These are phyloP conservation scores for Argynnis bischoffii DNA, from an alignment of 2,888 invertebrate species.

Conservation along the genomic window DNA sequence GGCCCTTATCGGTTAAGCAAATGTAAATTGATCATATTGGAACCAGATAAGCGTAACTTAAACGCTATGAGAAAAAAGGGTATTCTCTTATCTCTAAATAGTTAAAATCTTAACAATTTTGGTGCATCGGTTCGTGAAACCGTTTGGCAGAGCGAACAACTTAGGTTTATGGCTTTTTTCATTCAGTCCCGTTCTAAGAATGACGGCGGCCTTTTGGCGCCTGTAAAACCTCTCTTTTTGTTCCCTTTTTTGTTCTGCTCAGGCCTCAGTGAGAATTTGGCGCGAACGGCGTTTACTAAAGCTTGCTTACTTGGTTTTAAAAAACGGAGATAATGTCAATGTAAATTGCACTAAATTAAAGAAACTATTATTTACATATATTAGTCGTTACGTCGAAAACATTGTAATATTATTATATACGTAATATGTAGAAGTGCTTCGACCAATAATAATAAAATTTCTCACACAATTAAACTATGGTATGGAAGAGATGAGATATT, in stretches of 20 bases:
- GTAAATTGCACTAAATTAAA: too few relatives aligned
- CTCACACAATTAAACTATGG: too few relatives aligned
- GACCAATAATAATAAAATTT: too few relatives aligned
- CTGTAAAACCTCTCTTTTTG: slow-evolving; percentile 58
- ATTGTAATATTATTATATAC: too few relatives aligned
- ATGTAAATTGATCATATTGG: slow-evolving; percentile 42
- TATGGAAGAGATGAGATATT: too few relatives aligned
- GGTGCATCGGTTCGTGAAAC: slow-evolving; percentile 75
- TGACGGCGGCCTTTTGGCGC: slow-evolving; percentile 75
- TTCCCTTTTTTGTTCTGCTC: slow-evolving; percentile 43
- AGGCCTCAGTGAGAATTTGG: slow-evolving; percentile 48
- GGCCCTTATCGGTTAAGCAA: slow-evolving; percentile 39
- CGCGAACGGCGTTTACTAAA: slow-evolving; percentile 45
- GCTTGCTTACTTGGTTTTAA: slow-evolving; percentile 22
- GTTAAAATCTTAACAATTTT: slow-evolving; percentile 63
- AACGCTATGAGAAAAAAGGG: slow-evolving; percentile 45
- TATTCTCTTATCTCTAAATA: slow-evolving; percentile 58
- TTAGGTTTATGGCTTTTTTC: slow-evolving; percentile 72
- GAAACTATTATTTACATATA: too few relatives aligned
- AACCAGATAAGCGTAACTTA: slow-evolving; percentile 41
- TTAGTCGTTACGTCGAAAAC: too few relatives aligned
- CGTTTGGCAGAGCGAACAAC: slow-evolving; percentile 64
- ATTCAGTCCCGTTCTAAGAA: slow-evolving; percentile 74
- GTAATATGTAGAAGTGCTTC: too few relatives aligned
- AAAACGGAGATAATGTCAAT: slow-evolving; percentile 1